A percentile compares a stretch with the other conserved stretches of the same genome.
phyloP scores from a whole-genome alignment of 2,888 invertebrate species.

The Apantesis nais region DNA sequence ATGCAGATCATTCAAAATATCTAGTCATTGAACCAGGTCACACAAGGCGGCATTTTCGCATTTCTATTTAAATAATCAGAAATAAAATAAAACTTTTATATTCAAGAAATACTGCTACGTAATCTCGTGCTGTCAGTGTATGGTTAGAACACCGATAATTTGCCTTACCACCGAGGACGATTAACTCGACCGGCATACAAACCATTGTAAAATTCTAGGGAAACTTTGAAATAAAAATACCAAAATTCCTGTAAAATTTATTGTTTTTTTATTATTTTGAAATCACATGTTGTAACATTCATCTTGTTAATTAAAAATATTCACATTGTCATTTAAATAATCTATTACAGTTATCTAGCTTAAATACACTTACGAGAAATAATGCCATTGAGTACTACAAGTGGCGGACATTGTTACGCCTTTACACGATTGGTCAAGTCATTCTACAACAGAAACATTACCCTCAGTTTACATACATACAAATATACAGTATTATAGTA shows the following conservation, averaged over 20 bases:
- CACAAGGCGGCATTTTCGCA: not conserved
- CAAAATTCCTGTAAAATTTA: slow-evolving; percentile 85
- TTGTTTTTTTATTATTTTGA: slow-evolving; percentile 87
- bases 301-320: slow-evolving; percentile 88
- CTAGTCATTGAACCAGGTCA: not conserved
- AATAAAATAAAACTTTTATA: not conserved
- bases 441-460: slow-evolving; percentile 76
- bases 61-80: not conserved
- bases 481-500: slow-evolving; percentile 84
- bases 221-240: slow-evolving; percentile 47
- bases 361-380: slow-evolving; percentile 82
- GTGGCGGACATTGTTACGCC: slow-evolving; percentile 68
- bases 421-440: slow-evolving; percentile 83
- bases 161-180: not conserved
- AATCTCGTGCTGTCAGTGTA: not conserved
- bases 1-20: not conserved
- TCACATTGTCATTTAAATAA: slow-evolving; percentile 88
- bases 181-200: not conserved
- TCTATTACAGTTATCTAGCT: slow-evolving; percentile 87
- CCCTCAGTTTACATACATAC: slow-evolving; percentile 81
- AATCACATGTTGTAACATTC: slow-evolving; percentile 87
- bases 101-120: too few species aligned
- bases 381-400: slow-evolving; percentile 83
- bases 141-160: not conserved
- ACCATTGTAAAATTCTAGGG: not conserved